Evolutionary conservation across 2,797 vertebrate species (phyloP), one percentile per base, ranked within the genome.

Genomic region (Enteromius afrohamiltoni): DNA sequence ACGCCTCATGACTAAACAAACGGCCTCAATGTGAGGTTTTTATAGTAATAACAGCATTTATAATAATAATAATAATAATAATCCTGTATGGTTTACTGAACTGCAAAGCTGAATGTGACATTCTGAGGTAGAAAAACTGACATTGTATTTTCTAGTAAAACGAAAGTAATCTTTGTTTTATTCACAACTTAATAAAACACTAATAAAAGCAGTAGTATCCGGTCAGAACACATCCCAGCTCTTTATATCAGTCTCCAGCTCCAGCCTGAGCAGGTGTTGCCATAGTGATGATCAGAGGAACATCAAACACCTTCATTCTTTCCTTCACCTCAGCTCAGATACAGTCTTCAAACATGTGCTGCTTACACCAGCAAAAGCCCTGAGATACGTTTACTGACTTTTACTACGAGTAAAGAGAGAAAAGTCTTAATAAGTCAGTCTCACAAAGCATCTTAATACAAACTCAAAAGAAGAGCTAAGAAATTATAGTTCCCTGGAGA

Each of bases 221-320:
- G 29, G 5, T 42, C 2, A 23, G 26, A 34, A 77, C 55, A 62
- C 37, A 29, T 62, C 7, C 75, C 58, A 4, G 60, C 10, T 31
- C 23, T 64, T 47, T 23, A 71, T 29, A 11, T 31, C 26, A 19
- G 13, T 31, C 26, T 19, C 45, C 45, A 11, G 45, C 16, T 71
- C 45, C 70, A 31, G 17, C 5, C 17, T 6, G 55, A 62, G 58
- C 76, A 78, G 76, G 76, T 78, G 76, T 78, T 78, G 60, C 60
- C 76, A 78, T 78, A 78, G 76, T 8, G 60, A 78, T 78, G 60
- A 78, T 78, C 40, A 78, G 60, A 45, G 10, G 42, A 34, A 78
- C 76, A 47, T 77, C 74, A 60, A 42, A 42, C 74, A 26, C 29
- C 29, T 68, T 42, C 31, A 3, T n/a, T 60, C 37, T 10, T 26